Conservation (phyloP, 2,888 invertebrate genomes). For the Congeria kusceri region DNA sequence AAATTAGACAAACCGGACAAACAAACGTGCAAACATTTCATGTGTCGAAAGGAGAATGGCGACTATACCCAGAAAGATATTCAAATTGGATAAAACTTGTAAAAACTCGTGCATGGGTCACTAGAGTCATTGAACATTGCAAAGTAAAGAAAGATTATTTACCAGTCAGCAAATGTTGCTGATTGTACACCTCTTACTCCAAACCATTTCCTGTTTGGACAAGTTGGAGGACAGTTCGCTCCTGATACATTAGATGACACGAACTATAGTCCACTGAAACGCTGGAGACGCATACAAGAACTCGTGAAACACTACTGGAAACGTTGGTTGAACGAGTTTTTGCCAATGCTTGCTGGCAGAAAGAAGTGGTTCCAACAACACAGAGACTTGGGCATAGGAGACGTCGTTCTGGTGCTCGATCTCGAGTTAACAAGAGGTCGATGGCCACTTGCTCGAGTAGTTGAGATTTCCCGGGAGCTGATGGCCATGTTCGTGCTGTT, state of each 20-base stretch:
- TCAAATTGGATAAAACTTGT: too few relatives aligned
- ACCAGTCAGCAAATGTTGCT: too few relatives aligned
- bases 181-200: too few relatives aligned
- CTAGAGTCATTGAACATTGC: constrained; percentile 27
- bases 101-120: constrained; percentile 18
- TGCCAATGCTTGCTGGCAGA: constrained; percentile 28
- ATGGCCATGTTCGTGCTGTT: constrained; percentile 46
- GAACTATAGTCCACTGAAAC: too few relatives aligned
- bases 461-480: constrained; percentile 31
- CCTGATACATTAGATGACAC: too few relatives aligned
- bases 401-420: constrained; percentile 50
- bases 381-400: constrained; percentile 40
- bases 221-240: too few relatives aligned
- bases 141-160: neutral
- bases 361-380: constrained; percentile 35
- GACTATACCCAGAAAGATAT: neutral
- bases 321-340: constrained; percentile 33
- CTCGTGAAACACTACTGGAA: constrained; percentile 44
- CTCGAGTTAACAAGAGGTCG: constrained; percentile 37
- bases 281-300: too few relatives aligned
- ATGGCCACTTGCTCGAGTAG: constrained; percentile 53
- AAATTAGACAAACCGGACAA: constrained; percentile 22
- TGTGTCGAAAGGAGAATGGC: constrained; percentile 4
- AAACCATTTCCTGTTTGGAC: too few relatives aligned
- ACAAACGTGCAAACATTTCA: neutral